Evolutionary conservation across 2,888 invertebrate species (phyloP).

Genomic region (Drosophila subsilvestris): DNA sequence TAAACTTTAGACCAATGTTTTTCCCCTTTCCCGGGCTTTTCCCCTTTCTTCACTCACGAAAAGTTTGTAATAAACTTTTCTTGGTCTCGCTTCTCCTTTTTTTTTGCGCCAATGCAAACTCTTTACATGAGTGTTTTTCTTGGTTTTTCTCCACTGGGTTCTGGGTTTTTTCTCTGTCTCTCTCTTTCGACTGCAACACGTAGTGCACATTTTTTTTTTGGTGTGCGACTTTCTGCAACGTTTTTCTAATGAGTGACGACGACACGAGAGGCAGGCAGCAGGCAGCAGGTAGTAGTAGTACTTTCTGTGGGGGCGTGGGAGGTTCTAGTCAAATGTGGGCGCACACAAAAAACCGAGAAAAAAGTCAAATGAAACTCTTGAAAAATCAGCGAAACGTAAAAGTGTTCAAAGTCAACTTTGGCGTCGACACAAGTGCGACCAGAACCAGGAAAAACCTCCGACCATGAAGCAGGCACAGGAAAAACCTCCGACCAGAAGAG

Average conservation of each 20-base stretch:
- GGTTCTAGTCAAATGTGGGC: constrained; percentile 65
- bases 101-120: constrained; percentile 54
- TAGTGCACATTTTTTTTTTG: constrained; percentile 62
- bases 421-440: constrained; percentile 55
- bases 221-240: constrained; percentile 63
- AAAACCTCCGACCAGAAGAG: background rate
- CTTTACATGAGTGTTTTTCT: constrained; percentile 62
- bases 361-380: constrained; percentile 61
- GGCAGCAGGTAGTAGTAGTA: constrained; percentile 22
- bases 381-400: constrained; percentile 82
- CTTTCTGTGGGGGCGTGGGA: background rate
- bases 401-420: constrained; percentile 82
- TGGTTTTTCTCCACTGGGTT: constrained; percentile 22
- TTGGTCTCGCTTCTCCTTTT: constrained; percentile 39
- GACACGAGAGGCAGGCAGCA: constrained; percentile 18
- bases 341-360: constrained; percentile 4
- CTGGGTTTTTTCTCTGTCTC: background rate
- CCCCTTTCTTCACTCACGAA: constrained; percentile 56
- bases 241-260: constrained; percentile 77
- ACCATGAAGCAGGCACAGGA: background rate
- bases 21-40: constrained; percentile 46
- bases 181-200: constrained; percentile 61
- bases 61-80: constrained; percentile 76
- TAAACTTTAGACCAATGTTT: constrained; percentile 64
- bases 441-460: constrained; percentile 29